phyloP scores from a whole-genome alignment of 2,113 vertebrate species.

The Hippopotamus amphibius region DNA sequence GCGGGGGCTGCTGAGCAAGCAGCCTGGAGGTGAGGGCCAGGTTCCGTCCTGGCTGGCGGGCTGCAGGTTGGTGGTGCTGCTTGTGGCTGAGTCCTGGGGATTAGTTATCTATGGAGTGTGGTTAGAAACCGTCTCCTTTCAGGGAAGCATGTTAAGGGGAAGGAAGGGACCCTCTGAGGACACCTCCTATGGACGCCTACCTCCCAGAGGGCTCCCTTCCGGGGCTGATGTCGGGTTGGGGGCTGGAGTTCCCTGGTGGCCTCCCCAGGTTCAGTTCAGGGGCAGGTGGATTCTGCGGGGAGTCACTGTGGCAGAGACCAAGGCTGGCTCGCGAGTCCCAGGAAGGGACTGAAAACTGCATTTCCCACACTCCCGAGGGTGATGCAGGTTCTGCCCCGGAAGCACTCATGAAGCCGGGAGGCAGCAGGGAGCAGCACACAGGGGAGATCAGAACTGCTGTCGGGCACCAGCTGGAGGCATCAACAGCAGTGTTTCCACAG shows the following conservation, averaged over 20 bases:
- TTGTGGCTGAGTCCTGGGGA: neutral
- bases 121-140: neutral
- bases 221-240: neutral
- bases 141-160: neutral
- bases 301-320: neutral
- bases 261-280: neutral
- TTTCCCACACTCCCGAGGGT: neutral
- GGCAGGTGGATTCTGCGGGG: neutral
- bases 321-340: neutral
- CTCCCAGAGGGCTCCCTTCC: neutral
- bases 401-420: neutral
- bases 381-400: neutral
- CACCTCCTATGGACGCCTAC: neutral
- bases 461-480: neutral
- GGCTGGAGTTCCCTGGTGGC: neutral
- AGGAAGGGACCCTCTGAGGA: too few species aligned
- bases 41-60: neutral
- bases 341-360: neutral
- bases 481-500: neutral
- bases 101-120: neutral
- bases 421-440: neutral
- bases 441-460: neutral
- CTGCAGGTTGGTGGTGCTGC: neutral
- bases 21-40: neutral
- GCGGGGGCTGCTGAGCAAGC: neutral